phyloP scores from a whole-genome alignment of 2,113 vertebrate genomes.

The Grammomys dolichurus region DNA sequence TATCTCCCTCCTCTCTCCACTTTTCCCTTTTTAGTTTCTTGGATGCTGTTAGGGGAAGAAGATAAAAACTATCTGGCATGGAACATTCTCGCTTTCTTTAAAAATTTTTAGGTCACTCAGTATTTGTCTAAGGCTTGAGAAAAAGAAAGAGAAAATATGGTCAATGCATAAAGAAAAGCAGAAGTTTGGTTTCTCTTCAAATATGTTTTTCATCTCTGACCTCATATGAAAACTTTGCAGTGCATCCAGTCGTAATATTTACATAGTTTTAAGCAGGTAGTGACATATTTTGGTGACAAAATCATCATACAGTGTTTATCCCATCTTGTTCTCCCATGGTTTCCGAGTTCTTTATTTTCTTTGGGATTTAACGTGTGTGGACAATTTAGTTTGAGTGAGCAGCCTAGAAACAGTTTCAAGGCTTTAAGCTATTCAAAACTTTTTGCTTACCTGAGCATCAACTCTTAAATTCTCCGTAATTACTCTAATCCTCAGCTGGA shows the following conservation, averaged over 20 bases:
- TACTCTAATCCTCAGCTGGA: not conserved
- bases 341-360: slow-evolving; percentile 46
- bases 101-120: slow-evolving; percentile 61
- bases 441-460: slow-evolving; percentile 55
- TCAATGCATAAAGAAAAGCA: slow-evolving; percentile 45
- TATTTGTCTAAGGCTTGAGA: slow-evolving; percentile 71
- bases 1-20: slow-evolving; percentile 81
- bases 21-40: slow-evolving; percentile 84
- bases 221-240: slow-evolving; percentile 45
- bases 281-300: slow-evolving; percentile 68
- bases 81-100: slow-evolving; percentile 62
- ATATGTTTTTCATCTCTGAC: slow-evolving; percentile 54
- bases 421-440: slow-evolving; percentile 42
- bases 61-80: slow-evolving; percentile 80
- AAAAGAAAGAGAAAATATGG: slow-evolving; percentile 61
- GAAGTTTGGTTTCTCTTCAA: slow-evolving; percentile 66
- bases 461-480: slow-evolving; percentile 27
- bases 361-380: not conserved
- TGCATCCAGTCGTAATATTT: slow-evolving; percentile 56
- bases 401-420: not conserved
- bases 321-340: not conserved
- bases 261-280: slow-evolving; percentile 67
- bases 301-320: slow-evolving; percentile 46
- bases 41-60: slow-evolving; percentile 80
- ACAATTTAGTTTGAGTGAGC: slow-evolving; percentile 39